Evolutionary conservation across 2,113 vertebrate species (phyloP).

Genomic region (Melanostigma gelatinosum): DNA sequence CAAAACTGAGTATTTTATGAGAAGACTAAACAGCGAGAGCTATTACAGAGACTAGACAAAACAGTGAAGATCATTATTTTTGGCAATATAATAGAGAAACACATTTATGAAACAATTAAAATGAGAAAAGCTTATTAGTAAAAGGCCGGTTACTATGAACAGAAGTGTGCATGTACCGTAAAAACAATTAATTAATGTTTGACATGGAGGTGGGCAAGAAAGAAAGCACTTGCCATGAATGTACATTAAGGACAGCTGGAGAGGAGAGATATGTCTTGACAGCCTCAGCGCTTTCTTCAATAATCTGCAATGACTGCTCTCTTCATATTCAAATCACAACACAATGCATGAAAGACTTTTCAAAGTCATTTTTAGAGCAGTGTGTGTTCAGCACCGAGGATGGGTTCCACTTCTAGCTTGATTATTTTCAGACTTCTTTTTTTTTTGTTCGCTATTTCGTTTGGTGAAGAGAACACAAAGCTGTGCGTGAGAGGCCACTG

Average conservation of each 20-base stretch:
- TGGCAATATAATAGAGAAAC: not conserved
- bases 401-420: slow-evolving; percentile 30
- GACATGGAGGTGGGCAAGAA: slow-evolving; percentile 18
- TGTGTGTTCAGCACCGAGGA: slow-evolving; percentile 20
- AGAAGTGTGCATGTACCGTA: slow-evolving; percentile 21
- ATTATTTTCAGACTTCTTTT: slow-evolving; percentile 39
- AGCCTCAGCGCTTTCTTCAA: slow-evolving; percentile 46
- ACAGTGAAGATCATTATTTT: not conserved
- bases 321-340: slow-evolving; percentile 52
- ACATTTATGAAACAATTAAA: slow-evolving; percentile 33
- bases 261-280: slow-evolving; percentile 55
- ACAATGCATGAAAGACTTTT: slow-evolving; percentile 51
- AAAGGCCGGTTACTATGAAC: slow-evolving; percentile 31
- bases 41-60: not conserved
- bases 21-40: not conserved
- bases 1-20: slow-evolving; percentile 2
- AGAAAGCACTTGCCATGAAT: slow-evolving; percentile 17
- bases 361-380: slow-evolving; percentile 36
- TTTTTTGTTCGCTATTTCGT: slow-evolving; percentile 31
- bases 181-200: slow-evolving; percentile 46
- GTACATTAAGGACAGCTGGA: slow-evolving; percentile 50
- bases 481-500: slow-evolving; percentile 29
- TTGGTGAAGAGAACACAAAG: slow-evolving; percentile 34
- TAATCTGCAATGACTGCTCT: slow-evolving; percentile 60
- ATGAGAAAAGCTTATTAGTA: slow-evolving; percentile 33